phyloP scores from a whole-genome alignment of 2,888 invertebrate genomes.

The Fragum fragum region DNA sequence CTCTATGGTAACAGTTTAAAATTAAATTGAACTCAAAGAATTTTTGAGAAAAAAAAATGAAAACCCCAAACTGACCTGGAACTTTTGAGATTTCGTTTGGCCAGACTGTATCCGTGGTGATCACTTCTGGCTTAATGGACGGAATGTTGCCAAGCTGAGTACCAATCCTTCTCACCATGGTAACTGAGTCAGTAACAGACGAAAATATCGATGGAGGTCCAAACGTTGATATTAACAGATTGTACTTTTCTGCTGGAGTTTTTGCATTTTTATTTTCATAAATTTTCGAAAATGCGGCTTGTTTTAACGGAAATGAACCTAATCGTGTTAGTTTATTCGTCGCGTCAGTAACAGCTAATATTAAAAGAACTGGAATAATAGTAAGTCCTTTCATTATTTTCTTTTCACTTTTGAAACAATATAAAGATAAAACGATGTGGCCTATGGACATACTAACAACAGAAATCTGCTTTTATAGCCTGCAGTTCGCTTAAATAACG shows the following conservation, averaged over 20 bases:
- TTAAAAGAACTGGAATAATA: not conserved
- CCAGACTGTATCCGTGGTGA: conserved; percentile 66
- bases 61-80: conserved; percentile 56
- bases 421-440: not conserved
- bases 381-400: conserved; percentile 7
- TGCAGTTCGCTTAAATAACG: not conserved
- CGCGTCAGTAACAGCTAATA: not conserved
- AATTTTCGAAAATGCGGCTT: conserved; percentile 53
- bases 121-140: conserved; percentile 49
- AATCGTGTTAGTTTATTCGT: not conserved
- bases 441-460: not conserved
- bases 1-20: not conserved
- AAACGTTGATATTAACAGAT: conserved; percentile 67
- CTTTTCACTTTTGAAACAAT: not conserved
- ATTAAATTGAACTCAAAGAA: not conserved
- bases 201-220: conserved; percentile 61
- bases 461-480: not conserved
- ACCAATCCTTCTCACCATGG: conserved; percentile 62
- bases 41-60: not conserved
- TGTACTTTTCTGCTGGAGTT: conserved; percentile 39
- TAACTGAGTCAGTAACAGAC: conserved; percentile 55
- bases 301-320: conserved; percentile 47
- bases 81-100: conserved; percentile 69
- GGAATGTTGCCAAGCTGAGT: conserved; percentile 47
- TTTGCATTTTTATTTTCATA: conserved; percentile 32